Conservation (phyloP, 2,113 vertebrate species). For the Coptodon bakossiorum region DNA sequence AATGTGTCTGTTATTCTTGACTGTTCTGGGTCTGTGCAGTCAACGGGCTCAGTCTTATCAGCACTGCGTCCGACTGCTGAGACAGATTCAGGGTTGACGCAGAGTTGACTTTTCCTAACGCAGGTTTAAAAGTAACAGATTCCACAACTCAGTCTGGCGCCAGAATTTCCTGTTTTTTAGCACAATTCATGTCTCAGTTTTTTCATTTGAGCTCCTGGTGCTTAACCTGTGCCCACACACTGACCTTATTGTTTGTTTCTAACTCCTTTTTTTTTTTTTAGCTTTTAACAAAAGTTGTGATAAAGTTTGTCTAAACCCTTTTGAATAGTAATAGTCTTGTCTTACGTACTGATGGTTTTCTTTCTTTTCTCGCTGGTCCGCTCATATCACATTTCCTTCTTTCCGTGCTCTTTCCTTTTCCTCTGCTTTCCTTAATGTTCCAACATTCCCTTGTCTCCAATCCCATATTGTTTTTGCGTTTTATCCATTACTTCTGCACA, state of each 20-base stretch:
- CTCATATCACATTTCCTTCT: neutral
- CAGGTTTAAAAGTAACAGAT: constrained; percentile 29
- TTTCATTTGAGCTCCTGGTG: constrained; percentile 1
- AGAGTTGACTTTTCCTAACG: constrained; percentile 29
- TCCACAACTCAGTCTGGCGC: constrained; percentile 45
- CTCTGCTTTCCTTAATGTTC: neutral
- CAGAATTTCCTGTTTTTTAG: constrained; percentile 66
- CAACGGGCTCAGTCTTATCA: constrained; percentile 23
- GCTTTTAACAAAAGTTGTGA: neutral
- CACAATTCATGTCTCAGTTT: constrained; percentile 41
- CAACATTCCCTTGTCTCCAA: neutral
- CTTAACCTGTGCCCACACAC: constrained; percentile 31
- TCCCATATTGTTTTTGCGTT: neutral
- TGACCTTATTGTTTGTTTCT: neutral
- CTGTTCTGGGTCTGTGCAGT: neutral
- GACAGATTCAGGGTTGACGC: constrained; percentile 11
- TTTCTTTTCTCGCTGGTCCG: neutral
- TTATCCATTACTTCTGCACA: neutral
- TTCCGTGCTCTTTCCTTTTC: neutral
- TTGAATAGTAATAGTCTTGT: neutral
- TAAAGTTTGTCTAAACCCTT: neutral
- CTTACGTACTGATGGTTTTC: neutral
- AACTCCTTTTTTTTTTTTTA: neutral
- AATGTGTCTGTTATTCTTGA: neutral
- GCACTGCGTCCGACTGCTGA: neutral